Evolutionary conservation across 2,888 invertebrate species (phyloP).

Genomic region (Ceriagrion tenellum): DNA sequence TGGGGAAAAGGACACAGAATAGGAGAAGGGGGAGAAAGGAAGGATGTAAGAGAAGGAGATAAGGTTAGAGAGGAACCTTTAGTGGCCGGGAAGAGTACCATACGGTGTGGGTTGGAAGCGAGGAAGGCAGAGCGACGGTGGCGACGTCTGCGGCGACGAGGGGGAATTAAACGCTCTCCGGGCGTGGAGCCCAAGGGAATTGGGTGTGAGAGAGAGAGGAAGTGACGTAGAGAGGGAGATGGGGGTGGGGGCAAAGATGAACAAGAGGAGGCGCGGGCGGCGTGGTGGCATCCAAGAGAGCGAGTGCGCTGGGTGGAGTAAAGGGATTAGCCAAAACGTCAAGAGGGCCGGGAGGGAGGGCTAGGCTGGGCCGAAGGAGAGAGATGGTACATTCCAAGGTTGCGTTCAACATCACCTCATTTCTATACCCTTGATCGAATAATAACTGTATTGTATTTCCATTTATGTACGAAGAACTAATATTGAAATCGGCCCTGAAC

Average conservation of each 20-base stretch:
- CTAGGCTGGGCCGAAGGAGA: background rate
- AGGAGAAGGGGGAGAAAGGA: no score
- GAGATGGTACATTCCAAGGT: no score
- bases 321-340: conserved; percentile 23
- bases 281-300: background rate
- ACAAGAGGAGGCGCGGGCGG: background rate
- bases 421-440: no score
- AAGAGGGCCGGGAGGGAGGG: background rate
- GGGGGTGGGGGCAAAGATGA: background rate
- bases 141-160: conserved; percentile 1
- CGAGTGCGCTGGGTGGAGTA: background rate
- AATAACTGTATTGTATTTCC: no score
- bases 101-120: background rate
- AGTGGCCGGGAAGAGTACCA: background rate
- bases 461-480: no score
- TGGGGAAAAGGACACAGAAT: no score
- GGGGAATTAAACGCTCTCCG: background rate
- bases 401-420: no score
- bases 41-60: background rate
- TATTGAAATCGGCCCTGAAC: no score
- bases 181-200: background rate
- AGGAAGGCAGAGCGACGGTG: conserved; percentile 22
- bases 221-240: background rate
- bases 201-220: background rate
- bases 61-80: background rate